Base-by-base conservation (phyloP, 2,113 vertebrate genomes). In the Hucho hucho region DNA sequence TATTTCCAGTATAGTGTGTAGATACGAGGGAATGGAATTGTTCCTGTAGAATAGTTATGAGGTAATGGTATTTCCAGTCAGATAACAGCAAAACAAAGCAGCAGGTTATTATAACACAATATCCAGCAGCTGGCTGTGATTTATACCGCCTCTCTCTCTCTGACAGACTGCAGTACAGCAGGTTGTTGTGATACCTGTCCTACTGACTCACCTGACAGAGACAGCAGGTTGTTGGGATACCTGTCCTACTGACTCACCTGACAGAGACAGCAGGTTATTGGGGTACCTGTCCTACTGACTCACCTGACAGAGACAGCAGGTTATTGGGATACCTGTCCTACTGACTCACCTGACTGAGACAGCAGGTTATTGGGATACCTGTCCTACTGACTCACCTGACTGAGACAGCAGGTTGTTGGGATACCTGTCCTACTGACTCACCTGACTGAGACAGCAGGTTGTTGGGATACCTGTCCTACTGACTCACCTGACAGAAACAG, bases 201-300 rank as follows among this genome's bases (percentile, higher is more conserved):
- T 28, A 28, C 28, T 28, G 28, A 28, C 28, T 28, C 28, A 28
- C 28, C 26, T 26, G 26, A 26, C 26, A 26, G 26, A 26, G 26
- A 26, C 26, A 26, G 37, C n/a, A n/a, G n/a, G n/a, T n/a, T n/a
- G n/a, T n/a, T n/a, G n/a, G n/a, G n/a, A n/a, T n/a, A n/a, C n/a
- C n/a, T n/a, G n/a, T 64, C 25, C n/a, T 7, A 12, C 4, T 78
- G 46, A 92, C 95, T 66, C 89, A 99, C 98, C 98, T 86, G 97
- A 99, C 87, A 99, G 87, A 81, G 98, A 99, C 97, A 99, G 98
- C 72, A 99, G 90, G 89, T 95, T 98, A 90, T 99, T 98, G 93
- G 99, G 29, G 4, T 29, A 29, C 29, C 29, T 28, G 25, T 65
- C 25, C 22, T 3, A 12, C 4, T 77, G 46, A 92, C 95, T 67